Evolutionary conservation across 2,113 vertebrate genomes (phyloP).

Genomic region (Urocolius indicus): DNA sequence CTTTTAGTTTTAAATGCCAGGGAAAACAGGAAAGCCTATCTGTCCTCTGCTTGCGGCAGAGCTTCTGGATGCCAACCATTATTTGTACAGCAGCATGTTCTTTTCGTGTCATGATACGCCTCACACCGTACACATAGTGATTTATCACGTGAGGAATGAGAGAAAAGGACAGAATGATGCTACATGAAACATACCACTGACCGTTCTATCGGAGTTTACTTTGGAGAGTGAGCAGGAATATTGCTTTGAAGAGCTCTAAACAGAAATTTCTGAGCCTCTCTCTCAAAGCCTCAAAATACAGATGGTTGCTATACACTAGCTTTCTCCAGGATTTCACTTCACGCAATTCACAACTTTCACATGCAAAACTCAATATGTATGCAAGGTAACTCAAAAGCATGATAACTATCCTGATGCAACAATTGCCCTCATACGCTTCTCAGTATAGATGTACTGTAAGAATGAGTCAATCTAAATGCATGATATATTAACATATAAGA

Average conservation of each 20-base stretch:
- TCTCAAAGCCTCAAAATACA: background rate
- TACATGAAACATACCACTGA: background rate
- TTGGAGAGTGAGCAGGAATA: background rate
- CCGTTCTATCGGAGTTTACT: background rate
- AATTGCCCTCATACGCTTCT: background rate
- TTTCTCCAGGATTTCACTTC: background rate
- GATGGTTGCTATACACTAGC: background rate
- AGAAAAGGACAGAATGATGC: background rate
- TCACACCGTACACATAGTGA: background rate
- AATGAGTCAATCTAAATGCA: background rate
- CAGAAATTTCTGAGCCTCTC: background rate
- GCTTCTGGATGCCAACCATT: background rate
- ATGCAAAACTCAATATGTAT: background rate
- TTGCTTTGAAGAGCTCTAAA: background rate
- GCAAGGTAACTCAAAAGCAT: background rate
- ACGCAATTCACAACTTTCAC: background rate
- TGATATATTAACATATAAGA: background rate
- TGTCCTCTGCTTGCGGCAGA: background rate
- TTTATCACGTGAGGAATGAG: background rate
- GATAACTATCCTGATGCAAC: background rate
- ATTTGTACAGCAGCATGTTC: background rate
- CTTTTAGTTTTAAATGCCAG: background rate
- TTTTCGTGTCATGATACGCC: background rate
- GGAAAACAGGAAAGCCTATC: background rate
- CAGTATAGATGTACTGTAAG: background rate